Percentiles rank a stretch among this genome's conserved stretches.
phyloP scores from a whole-genome alignment of 2,797 vertebrate genomes.

The Pteronotus mesoamericanus region DNA sequence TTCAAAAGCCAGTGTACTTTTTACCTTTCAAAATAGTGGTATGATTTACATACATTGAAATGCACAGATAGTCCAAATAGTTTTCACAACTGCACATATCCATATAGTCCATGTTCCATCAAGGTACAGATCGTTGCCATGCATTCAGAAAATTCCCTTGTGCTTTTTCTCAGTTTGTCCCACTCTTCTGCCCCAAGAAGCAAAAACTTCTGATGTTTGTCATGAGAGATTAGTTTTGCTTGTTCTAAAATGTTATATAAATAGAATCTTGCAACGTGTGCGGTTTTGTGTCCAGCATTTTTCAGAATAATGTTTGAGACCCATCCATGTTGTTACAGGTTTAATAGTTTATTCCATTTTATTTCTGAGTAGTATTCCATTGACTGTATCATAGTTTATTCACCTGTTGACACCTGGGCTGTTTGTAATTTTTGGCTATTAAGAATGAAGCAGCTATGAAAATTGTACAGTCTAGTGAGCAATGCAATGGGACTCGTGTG shows the following conservation, averaged over 20 bases:
- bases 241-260: too few relatives aligned
- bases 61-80: neutral
- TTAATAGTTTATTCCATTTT: neutral
- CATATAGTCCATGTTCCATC: neutral
- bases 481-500: neutral
- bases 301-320: neutral
- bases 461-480: neutral
- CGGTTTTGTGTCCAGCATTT: neutral
- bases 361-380: neutral
- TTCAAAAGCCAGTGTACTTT: neutral
- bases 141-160: constrained; percentile 24
- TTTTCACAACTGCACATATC: neutral
- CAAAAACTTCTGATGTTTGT: neutral
- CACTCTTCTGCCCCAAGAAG: neutral
- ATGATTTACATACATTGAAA: constrained; percentile 3
- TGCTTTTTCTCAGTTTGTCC: neutral
- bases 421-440: neutral
- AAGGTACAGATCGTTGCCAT: constrained; percentile 2
- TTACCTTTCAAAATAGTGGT: constrained; percentile 18
- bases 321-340: neutral
- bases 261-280: too few relatives aligned
- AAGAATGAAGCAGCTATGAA: neutral
- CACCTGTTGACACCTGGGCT: too few relatives aligned
- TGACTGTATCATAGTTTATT: too few relatives aligned
- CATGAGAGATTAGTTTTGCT: neutral